Evolutionary conservation across 2,797 vertebrate species (phyloP).

Genomic region (Platalea minor): DNA sequence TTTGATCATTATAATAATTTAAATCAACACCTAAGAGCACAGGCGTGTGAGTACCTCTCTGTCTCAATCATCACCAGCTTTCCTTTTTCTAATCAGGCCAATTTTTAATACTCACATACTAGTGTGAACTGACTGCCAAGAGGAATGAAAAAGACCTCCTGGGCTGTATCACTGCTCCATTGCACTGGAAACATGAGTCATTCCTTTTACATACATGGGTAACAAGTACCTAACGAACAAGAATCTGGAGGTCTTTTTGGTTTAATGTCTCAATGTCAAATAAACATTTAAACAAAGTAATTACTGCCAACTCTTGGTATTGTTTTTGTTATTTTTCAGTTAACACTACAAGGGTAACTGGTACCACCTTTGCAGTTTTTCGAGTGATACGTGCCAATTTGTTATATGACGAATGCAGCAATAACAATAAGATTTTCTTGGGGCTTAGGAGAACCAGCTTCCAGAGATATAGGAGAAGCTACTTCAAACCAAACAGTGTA

Average conservation of each 20-base stretch:
- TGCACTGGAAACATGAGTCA: not conserved
- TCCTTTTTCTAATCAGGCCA: not conserved
- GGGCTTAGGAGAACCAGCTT: not conserved
- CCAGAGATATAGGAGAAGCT: not conserved
- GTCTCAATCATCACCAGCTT: not conserved
- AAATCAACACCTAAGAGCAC: not conserved
- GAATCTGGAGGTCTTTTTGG: not conserved
- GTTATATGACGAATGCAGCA: not conserved
- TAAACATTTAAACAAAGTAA: not conserved
- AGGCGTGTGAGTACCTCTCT: not conserved
- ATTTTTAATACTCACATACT: not conserved
- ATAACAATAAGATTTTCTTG: not conserved
- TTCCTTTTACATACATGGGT: not conserved
- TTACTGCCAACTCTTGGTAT: not conserved
- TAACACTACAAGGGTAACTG: not conserved
- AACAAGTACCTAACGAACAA: not conserved
- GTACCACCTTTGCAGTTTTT: not conserved
- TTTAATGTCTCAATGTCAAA: not conserved
- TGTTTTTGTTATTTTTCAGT: not conserved
- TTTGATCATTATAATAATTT: not conserved
- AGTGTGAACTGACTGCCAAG: not conserved
- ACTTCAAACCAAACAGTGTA: not conserved
- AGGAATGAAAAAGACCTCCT: not conserved
- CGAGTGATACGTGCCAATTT: fast-evolving
- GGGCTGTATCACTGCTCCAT: not conserved